Evolutionary conservation across 2,888 invertebrate genomes (phyloP).

Genomic region (Pimpla rufipes): DNA sequence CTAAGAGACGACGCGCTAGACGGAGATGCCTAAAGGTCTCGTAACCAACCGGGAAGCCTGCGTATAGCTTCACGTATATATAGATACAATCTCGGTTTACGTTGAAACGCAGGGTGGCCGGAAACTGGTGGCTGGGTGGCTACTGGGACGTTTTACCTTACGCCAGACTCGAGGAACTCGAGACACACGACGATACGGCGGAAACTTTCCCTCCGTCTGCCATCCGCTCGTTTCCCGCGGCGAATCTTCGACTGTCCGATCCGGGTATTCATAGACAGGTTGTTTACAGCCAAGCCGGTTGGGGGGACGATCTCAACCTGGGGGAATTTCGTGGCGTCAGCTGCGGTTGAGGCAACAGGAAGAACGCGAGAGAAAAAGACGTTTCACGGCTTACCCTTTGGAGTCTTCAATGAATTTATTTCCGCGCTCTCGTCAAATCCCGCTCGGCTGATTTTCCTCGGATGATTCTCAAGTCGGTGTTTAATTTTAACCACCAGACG

Average conservation of each 20-base stretch:
- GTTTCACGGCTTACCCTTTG: too few species aligned
- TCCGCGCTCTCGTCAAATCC: not conserved
- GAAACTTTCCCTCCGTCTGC: constrained; percentile 14
- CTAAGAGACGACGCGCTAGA: not conserved
- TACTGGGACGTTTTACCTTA: too few species aligned
- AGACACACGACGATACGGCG: constrained; percentile 1
- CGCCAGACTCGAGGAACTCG: not conserved
- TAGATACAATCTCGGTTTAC: too few species aligned
- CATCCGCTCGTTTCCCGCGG: not conserved
- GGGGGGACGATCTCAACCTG: not conserved
- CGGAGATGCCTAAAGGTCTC: not conserved
- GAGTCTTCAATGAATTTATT: too few species aligned
- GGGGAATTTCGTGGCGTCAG: not conserved
- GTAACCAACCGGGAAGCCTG: too few species aligned
- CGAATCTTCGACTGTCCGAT: constrained; percentile 24
- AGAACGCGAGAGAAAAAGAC: not conserved
- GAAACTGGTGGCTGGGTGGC: too few species aligned
- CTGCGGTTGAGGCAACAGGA: not conserved
- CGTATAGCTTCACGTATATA: too few species aligned
- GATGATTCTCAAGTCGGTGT: not conserved
- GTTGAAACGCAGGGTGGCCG: too few species aligned
- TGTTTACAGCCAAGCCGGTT: constrained; percentile 20
- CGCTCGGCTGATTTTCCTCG: not conserved
- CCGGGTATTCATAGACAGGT: constrained; percentile 44
- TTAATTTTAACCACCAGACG: not conserved